phyloP scores from a whole-genome alignment of 2,888 invertebrate genomes.

The Coremacera marginata region DNA sequence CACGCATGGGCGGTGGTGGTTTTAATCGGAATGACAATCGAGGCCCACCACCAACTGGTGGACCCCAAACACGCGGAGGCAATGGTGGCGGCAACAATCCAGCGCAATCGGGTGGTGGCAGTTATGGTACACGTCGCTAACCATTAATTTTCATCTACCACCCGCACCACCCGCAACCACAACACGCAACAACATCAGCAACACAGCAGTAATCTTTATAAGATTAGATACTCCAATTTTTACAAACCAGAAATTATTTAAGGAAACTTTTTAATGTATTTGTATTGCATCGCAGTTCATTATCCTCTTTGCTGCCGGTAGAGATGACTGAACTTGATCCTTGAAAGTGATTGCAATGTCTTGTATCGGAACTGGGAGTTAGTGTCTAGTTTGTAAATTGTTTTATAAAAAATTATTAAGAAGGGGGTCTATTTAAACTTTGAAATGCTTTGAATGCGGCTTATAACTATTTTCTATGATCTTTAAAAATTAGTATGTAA shows the following conservation, averaged over 20 bases:
- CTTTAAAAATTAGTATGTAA: no score
- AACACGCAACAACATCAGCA: conserved; percentile 52
- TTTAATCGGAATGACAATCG: conserved; percentile 67
- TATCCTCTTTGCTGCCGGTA: conserved; percentile 4
- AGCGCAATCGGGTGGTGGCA: conserved; percentile 56
- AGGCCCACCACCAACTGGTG: conserved; percentile 60
- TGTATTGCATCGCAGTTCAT: conserved; percentile 25
- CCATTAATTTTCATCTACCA: conserved; percentile 57
- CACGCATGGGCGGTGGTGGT: conserved; percentile 57
- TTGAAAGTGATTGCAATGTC: conserved; percentile 7
- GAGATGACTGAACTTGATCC: neutral
- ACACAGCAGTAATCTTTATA: conserved; percentile 52
- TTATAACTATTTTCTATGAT: no score
- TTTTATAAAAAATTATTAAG: neutral
- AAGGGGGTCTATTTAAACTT: neutral
- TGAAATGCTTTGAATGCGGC: no score
- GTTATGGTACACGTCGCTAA: conserved; percentile 67
- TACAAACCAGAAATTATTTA: conserved; percentile 36
- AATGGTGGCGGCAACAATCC: conserved; percentile 60
- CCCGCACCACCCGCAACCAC: conserved; percentile 49
- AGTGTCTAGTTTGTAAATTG: conserved; percentile 24
- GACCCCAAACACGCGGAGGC: conserved; percentile 62
- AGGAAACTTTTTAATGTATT: conserved; percentile 23
- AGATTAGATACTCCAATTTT: conserved; percentile 45
- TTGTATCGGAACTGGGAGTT: conserved; percentile 12